A percentile compares a stretch with the other conserved stretches of the same genome.
Conservation (phyloP, 2,888 invertebrate genomes). For the Ametastegia equiseti region DNA sequence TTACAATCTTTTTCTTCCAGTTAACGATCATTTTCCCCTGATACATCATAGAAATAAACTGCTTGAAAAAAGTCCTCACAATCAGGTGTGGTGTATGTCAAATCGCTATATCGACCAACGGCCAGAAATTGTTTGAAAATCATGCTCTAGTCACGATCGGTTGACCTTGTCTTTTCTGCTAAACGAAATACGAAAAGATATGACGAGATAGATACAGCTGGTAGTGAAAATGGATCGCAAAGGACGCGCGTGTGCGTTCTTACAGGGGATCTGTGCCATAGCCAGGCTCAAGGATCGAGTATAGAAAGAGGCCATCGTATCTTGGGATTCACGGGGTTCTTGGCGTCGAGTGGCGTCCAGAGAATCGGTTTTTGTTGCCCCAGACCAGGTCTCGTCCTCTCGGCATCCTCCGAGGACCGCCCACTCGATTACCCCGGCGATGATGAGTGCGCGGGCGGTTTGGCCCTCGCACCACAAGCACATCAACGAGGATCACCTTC, state of each 20-base stretch:
- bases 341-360: conserved; percentile 66
- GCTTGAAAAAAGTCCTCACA: too few relatives aligned
- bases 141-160: neutral
- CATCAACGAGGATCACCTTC: conserved; percentile 68
- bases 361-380: conserved; percentile 69
- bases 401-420: conserved; percentile 69
- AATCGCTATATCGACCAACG: neutral
- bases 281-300: conserved; percentile 9
- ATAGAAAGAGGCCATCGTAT: conserved; percentile 23
- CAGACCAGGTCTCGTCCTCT: conserved; percentile 59
- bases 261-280: neutral
- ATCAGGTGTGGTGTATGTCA: neutral
- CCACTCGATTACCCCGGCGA: conserved; percentile 74
- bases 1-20: too few relatives aligned
- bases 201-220: neutral
- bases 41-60: too few relatives aligned
- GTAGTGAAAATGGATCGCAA: conserved; percentile 6
- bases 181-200: conserved; percentile 14
- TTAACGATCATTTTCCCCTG: too few relatives aligned
- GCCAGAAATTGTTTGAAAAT: neutral
- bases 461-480: conserved; percentile 69
- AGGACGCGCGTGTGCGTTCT: conserved; percentile 14
- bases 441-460: conserved; percentile 74
- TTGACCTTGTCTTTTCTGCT: conserved; percentile 6
- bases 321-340: conserved; percentile 39